Base-by-base conservation (phyloP, 2,113 vertebrate genomes). In the Otocyon megalotis region DNA sequence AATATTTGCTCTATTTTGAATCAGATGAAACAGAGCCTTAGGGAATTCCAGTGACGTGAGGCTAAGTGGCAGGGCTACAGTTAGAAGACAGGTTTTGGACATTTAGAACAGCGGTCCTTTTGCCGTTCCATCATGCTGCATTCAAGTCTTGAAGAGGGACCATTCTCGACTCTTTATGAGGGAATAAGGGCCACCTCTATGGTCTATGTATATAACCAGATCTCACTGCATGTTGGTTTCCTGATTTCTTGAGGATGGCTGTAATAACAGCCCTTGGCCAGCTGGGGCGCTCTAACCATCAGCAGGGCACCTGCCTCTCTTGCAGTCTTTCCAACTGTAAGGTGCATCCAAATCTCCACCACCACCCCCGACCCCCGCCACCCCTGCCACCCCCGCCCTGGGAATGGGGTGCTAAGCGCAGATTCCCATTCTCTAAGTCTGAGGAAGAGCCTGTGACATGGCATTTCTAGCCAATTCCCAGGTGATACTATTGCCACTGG, bases 401-500 rank as follows among this genome's bases (percentile, higher is more conserved):
- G 43, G 43, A 43, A 43, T 43, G 43, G 43, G 43, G 43, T 43
- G 32, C 20, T 87, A 48, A 50, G 5, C 7, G 48, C 54, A 60
- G 43, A 37, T 17, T 43, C 17, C 86, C 43, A 12, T 81, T 85
- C 50, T 58, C 43, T 50, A 24, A 76, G 19, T 19, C n/a, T 5
- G 8, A 43, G 60, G 17, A 67, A 48, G 8, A 13, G 20, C 37
- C 93, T 6, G 13, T 28, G 15, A 24, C 20, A 26, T 11, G 43
- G 54, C 58, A 11, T 62, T 69, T 88, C 71, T 43, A 32, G 24
- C 26, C 32, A 14, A 53, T 48, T 74, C 1, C 53, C 54, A 24
- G 30, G 35, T 2, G 15, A 22, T 17, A 0, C 8, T 0, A 2
- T 2, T 22, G n/a, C 65, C 32, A 1, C 65, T 26, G 8, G 3